Percentiles rank a stretch among this genome's conserved stretches.
phyloP scores from a whole-genome alignment of 2,797 vertebrate genomes.

The Pipistrellus kuhlii region DNA sequence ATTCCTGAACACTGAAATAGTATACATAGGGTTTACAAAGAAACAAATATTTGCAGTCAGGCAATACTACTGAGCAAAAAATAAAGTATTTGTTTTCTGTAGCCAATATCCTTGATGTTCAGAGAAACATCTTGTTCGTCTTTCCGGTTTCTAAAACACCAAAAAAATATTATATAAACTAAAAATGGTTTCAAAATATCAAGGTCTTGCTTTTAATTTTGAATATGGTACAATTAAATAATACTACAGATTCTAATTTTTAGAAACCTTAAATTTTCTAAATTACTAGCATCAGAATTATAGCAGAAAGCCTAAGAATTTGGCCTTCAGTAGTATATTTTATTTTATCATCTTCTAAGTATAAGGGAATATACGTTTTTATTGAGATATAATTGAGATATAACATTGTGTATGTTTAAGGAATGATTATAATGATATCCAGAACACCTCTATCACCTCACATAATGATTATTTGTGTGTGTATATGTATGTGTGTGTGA shows the following conservation, averaged over 20 bases:
- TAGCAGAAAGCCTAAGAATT: background rate
- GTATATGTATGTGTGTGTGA: background rate
- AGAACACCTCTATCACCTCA: background rate
- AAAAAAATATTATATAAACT: conserved; percentile 79
- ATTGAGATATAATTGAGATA: background rate
- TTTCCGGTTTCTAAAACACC: conserved; percentile 71
- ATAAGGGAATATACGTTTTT: background rate
- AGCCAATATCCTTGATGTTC: no score
- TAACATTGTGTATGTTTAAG: background rate
- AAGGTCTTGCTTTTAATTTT: conserved; percentile 57
- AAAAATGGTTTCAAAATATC: conserved; percentile 64
- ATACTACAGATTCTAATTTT: conserved; percentile 32
- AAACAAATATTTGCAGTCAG: conserved; percentile 70
- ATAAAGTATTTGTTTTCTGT: conserved; percentile 62
- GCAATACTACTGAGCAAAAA: background rate
- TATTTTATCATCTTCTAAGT: background rate
- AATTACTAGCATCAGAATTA: background rate
- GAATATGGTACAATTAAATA: conserved; percentile 1
- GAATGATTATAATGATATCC: background rate
- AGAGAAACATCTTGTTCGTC: no score
- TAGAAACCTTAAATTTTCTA: conserved; percentile 32
- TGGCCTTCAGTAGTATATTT: background rate
- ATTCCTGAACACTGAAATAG: background rate
- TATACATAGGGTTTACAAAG: background rate
- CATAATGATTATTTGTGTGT: background rate